A percentile compares a stretch with the other conserved stretches of the same genome.
These are phyloP conservation scores for Chondrosia reniformis DNA, from an alignment of 37 sponge, comb jelly and placozoan species.

Conservation along the genomic window DNA sequence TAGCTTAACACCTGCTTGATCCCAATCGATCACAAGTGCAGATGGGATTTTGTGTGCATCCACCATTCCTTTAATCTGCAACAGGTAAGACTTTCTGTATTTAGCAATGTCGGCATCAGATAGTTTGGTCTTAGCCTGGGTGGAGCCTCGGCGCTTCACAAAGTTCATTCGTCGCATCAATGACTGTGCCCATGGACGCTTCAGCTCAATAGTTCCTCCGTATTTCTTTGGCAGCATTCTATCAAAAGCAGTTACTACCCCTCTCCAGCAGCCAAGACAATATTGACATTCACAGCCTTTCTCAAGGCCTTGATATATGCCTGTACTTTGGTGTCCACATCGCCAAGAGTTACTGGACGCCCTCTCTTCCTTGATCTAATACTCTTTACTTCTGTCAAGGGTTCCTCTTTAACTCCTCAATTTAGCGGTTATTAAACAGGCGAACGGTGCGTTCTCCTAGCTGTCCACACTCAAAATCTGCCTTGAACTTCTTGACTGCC, in stretches of 20 bases:
- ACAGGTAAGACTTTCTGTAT: neutral
- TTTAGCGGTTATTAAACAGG: neutral
- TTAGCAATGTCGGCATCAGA: neutral
- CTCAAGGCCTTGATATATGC: neutral
- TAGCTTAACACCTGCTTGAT: conserved; percentile 5
- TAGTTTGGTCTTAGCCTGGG: conserved; percentile 7
- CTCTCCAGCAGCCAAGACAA: neutral
- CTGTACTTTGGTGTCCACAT: neutral
- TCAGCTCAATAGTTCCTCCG: neutral
- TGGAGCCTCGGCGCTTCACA: conserved; percentile 15
- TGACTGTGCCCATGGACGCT: conserved; percentile 13
- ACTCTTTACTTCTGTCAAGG: neutral
- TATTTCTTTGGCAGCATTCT: neutral
- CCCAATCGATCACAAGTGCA: neutral
- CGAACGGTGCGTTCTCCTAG: neutral
- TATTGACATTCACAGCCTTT: neutral
- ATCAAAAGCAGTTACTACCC: neutral
- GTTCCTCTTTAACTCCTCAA: neutral
- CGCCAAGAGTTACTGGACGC: neutral
- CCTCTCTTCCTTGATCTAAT: neutral
- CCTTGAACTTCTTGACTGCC: neutral
- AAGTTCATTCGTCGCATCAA: conserved; percentile 13
- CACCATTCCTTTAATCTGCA: neutral
- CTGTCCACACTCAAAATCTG: neutral
- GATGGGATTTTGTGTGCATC: neutral